These are phyloP conservation scores for Ypsolopha scabrella DNA, from an alignment of 2,888 invertebrate species.

Conservation along the genomic window DNA sequence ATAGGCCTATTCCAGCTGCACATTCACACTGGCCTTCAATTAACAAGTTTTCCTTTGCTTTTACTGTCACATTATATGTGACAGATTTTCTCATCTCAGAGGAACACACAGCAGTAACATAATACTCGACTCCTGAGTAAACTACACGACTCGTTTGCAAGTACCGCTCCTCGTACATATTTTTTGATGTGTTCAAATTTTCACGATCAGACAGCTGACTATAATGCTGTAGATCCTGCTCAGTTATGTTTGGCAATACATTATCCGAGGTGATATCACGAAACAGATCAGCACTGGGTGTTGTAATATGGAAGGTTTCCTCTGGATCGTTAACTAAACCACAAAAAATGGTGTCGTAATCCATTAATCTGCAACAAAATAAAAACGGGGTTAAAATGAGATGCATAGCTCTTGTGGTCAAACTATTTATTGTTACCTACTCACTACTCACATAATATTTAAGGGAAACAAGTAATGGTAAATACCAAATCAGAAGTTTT, in stretches of 20 bases:
- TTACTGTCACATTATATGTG: conserved; percentile 1
- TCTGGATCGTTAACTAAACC: not conserved
- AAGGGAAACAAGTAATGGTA: too few relatives aligned
- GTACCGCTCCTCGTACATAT: conserved; percentile 1
- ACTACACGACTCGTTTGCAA: not conserved
- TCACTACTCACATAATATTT: too few relatives aligned
- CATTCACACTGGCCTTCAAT: conserved; percentile 3
- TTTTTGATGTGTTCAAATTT: not conserved
- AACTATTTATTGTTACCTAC: too few relatives aligned
- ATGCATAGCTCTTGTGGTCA: too few relatives aligned
- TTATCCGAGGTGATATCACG: not conserved
- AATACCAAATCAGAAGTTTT: too few relatives aligned
- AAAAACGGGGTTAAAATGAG: not conserved
- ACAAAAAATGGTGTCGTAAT: not conserved
- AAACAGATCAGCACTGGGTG: not conserved
- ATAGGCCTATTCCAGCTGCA: conserved; percentile 2
- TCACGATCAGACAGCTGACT: not conserved
- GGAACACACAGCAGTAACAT: not conserved
- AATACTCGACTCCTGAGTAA: not conserved
- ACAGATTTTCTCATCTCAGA: conserved; percentile 3
- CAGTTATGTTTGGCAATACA: not conserved
- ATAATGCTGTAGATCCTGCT: not conserved
- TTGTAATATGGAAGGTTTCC: not conserved
- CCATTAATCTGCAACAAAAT: conserved; percentile 1
- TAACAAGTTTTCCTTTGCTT: not conserved